phyloP scores from a whole-genome alignment of 1,140 invertebrate species.

The Marisa cornuarietis region DNA sequence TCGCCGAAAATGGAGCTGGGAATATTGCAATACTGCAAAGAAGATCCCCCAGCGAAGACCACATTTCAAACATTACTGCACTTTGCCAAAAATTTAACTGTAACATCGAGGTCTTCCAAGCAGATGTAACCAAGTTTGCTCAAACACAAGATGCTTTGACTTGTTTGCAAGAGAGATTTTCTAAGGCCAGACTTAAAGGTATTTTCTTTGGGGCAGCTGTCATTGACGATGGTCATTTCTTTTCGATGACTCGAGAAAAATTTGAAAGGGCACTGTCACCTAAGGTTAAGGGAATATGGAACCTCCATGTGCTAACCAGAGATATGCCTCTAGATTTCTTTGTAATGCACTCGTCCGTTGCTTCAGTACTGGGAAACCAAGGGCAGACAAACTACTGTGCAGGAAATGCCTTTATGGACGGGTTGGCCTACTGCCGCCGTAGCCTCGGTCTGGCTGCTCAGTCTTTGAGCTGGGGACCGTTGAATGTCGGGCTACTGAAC shows the following conservation, averaged over 20 bases:
- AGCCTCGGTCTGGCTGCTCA: slow-evolving; percentile 6
- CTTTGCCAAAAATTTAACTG: slow-evolving; percentile 27
- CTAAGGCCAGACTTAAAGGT: background rate
- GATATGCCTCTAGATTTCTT: slow-evolving; percentile 39
- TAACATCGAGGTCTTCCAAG: slow-evolving; percentile 29
- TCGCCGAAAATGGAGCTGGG: slow-evolving; percentile 45
- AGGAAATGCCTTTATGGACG: slow-evolving; percentile 41
- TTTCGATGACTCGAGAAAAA: slow-evolving; percentile 31
- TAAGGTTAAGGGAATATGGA: slow-evolving; percentile 50
- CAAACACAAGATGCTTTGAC: slow-evolving; percentile 24
- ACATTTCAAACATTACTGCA: background rate
- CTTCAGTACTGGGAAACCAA: slow-evolving; percentile 37
- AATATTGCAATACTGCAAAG: slow-evolving; percentile 39
- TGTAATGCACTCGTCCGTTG: slow-evolving; percentile 43
- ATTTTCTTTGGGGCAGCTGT: slow-evolving; percentile 10
- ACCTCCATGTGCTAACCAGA: slow-evolving; percentile 25
- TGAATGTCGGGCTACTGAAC: slow-evolving; percentile 34
- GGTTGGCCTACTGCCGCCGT: slow-evolving; percentile 34
- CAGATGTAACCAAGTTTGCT: slow-evolving; percentile 32
- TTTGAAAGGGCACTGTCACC: slow-evolving; percentile 34
- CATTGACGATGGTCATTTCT: background rate
- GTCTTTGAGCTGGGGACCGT: slow-evolving; percentile 42
- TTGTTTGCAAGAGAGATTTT: slow-evolving; percentile 3
- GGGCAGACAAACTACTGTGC: slow-evolving; percentile 44
- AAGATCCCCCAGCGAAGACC: slow-evolving; percentile 23